Evolutionary conservation across 2,113 vertebrate genomes (phyloP).

Genomic region (Erythrolamprus reginae): DNA sequence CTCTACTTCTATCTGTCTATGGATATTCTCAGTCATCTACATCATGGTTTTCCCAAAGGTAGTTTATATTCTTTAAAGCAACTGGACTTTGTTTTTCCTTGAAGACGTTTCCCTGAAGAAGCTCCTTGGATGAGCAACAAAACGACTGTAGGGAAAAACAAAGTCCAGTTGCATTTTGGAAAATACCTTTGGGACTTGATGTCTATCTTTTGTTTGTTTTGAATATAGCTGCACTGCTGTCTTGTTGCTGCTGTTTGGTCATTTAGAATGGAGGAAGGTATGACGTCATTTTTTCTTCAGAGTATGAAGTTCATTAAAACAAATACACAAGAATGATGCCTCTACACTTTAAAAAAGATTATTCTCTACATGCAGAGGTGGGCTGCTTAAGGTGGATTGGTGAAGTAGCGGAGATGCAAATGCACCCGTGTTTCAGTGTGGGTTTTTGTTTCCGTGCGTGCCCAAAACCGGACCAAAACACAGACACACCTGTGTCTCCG

Average conservation of each 20-base stretch:
- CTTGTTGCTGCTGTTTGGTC: not conserved
- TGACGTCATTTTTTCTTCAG: not conserved
- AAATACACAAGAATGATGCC: not conserved
- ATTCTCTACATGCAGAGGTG: too few species aligned
- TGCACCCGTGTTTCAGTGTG: too few species aligned
- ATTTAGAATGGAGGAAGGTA: not conserved
- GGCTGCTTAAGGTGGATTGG: too few species aligned
- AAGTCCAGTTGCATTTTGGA: not conserved
- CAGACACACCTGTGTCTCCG: too few species aligned
- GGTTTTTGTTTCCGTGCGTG: too few species aligned
- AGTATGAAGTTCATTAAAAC: not conserved
- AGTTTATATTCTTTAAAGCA: not conserved
- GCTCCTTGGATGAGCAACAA: not conserved
- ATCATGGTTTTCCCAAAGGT: not conserved
- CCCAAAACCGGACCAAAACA: too few species aligned
- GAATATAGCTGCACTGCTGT: not conserved
- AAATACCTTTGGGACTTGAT: not conserved
- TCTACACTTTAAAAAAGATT: not conserved
- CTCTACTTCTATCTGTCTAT: not conserved
- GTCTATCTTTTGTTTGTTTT: not conserved
- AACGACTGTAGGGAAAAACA: not conserved
- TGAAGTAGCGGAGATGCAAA: too few species aligned
- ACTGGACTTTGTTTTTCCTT: not conserved
- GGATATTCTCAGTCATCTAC: not conserved
- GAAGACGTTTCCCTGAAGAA: not conserved